phyloP scores from a whole-genome alignment of 2,113 vertebrate genomes.

The Neolamprologus brichardi region DNA sequence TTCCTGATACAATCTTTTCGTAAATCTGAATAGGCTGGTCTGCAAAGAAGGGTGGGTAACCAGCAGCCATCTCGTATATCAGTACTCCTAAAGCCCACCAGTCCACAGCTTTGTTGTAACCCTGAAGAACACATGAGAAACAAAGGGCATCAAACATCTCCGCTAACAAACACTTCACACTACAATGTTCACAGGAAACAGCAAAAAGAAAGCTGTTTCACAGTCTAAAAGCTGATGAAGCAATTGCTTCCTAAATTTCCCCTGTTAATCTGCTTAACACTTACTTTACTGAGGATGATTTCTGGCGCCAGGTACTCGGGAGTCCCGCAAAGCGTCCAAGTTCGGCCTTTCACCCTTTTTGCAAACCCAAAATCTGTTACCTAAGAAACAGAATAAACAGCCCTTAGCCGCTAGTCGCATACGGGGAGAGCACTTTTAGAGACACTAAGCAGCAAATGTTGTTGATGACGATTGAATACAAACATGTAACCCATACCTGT shows the following conservation, averaged over 20 bases:
- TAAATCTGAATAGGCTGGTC: conserved; percentile 97
- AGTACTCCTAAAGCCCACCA: conserved; percentile 94
- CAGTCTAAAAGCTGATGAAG: not conserved
- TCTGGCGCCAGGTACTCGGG: conserved; percentile 91
- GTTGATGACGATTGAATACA: not conserved
- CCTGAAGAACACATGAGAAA: conserved; percentile 56
- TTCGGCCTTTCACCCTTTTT: conserved; percentile 90
- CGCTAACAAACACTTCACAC: not conserved
- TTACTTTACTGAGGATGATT: conserved; percentile 91
- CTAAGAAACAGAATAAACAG: conserved; percentile 43
- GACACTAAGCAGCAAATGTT: not conserved
- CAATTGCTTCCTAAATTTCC: not conserved
- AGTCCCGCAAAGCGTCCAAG: conserved; percentile 92
- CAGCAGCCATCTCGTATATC: conserved; percentile 93
- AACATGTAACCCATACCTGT: conserved; percentile 60
- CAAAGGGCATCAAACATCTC: not conserved
- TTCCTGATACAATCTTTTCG: conserved; percentile 94
- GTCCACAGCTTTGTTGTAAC: conserved; percentile 94
- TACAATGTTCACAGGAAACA: not conserved
- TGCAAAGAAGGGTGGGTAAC: conserved; percentile 91
- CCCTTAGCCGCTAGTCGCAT: not conserved
- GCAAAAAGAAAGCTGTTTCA: not conserved
- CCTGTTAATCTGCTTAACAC: not conserved
- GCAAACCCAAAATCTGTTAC: conserved; percentile 95
- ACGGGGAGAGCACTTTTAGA: not conserved